A percentile compares a stretch with the other conserved stretches of the same genome.
Evolutionary conservation across 2,888 invertebrate species (phyloP).

Genomic region (Campoplex capitator): DNA sequence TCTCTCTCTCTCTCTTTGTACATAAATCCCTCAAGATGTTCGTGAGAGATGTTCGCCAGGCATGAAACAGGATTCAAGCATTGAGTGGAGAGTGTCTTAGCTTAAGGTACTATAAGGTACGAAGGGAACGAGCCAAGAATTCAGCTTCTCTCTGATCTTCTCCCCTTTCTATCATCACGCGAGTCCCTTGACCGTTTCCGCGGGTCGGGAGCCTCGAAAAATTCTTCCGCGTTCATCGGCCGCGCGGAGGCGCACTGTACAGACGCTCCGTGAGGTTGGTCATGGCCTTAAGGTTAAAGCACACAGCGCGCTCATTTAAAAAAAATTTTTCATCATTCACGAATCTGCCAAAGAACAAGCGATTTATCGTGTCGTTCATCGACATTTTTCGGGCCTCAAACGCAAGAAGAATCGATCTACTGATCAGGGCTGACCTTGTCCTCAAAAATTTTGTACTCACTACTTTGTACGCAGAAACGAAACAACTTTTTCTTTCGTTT

Average conservation of each 20-base stretch:
- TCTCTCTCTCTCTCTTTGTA: neutral
- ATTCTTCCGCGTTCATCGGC: constrained; percentile 81
- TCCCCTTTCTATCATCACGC: constrained; percentile 47
- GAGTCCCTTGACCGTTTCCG: constrained; percentile 69
- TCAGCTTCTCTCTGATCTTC: constrained; percentile 35
- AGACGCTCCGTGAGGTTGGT: constrained; percentile 29
- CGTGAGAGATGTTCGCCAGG: constrained; percentile 39
- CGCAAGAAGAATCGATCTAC: neutral
- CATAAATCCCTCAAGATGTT: constrained; percentile 38
- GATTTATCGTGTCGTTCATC: neutral
- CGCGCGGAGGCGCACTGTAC: constrained; percentile 70
- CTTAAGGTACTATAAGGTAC: constrained; percentile 51
- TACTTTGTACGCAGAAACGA: neutral
- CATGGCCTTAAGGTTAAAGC: constrained; percentile 34
- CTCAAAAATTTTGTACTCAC: neutral
- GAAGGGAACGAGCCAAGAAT: constrained; percentile 61
- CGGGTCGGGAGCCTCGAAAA: constrained; percentile 72
- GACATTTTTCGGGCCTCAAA: neutral
- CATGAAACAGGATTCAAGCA: constrained; percentile 60
- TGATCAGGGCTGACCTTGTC: neutral
- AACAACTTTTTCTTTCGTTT: neutral
- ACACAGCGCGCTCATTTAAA: neutral
- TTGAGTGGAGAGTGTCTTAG: constrained; percentile 53
- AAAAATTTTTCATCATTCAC: constrained; percentile 17
- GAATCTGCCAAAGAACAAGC: constrained; percentile 3